A percentile compares a stretch with the other conserved stretches of the same genome.
phyloP scores from a whole-genome alignment of 2,797 vertebrate species.

The Bucorvus abyssinicus region DNA sequence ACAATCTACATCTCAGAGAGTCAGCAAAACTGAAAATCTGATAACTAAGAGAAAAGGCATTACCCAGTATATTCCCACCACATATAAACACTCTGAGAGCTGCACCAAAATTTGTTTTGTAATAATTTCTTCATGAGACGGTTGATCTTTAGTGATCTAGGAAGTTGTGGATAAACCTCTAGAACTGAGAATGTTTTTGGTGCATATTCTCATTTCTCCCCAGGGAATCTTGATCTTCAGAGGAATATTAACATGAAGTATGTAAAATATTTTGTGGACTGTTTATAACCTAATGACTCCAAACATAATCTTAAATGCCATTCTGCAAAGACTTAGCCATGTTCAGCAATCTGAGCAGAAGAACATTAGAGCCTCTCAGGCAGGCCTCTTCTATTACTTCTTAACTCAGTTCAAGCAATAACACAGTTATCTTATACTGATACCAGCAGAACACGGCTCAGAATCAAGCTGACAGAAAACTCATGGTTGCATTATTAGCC shows the following conservation, averaged over 20 bases:
- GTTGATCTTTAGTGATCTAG: slow-evolving; percentile 11
- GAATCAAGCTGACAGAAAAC: background rate
- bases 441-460: background rate
- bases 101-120: background rate
- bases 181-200: slow-evolving; percentile 39
- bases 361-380: background rate
- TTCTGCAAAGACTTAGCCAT: slow-evolving; percentile 1
- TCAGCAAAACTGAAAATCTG: background rate
- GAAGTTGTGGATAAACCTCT: slow-evolving; percentile 34
- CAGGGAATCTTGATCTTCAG: slow-evolving; percentile 29
- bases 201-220: slow-evolving; percentile 46
- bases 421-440: background rate
- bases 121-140: background rate
- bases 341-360: background rate
- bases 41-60: background rate
- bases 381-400: background rate
- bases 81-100: background rate
- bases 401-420: background rate
- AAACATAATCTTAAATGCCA: slow-evolving; percentile 35
- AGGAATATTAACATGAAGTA: slow-evolving; percentile 33
- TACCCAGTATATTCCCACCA: background rate
- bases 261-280: slow-evolving; percentile 34
- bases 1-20: background rate
- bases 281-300: slow-evolving; percentile 48
- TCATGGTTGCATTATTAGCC: background rate